Base-by-base conservation (phyloP, 2,888 invertebrate genomes). In the Tenthredo mesomela region DNA sequence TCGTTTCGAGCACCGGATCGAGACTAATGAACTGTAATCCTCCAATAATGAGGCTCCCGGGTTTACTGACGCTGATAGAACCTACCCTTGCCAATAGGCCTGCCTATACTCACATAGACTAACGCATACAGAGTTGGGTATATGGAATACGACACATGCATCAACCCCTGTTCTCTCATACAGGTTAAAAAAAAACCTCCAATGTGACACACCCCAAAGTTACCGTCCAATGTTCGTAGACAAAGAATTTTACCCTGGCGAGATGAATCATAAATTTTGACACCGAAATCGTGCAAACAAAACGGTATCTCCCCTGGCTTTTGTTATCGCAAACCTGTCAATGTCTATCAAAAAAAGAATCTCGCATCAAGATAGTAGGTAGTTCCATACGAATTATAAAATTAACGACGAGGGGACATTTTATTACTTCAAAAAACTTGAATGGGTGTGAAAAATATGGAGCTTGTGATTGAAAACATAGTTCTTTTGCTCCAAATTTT, bases 1-100 rank as follows among this genome's bases (percentile, higher is more conserved):
- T 89, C 89, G 89, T 89, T 89, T 88, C 87, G 89, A 89, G 88
- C 88, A 88, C 87, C 90, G 88, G 88, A 89, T 90, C 88, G 88
- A 88, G 89, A 90, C 91, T 92, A 92, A 92, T 92, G 91, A 92
- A 91, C 90, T 89, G 91, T 92, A 92, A 92, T 92, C 91, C 92
- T 87, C 88, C 90, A 89, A 90, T 91, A 92, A 92, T 90, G 92
- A 92, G 90, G 58, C 84, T 70, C 33, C 65, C 67, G 67, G 82
- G 50, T 82, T 82, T 67, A 67, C 82, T 47, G 67, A 82, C 67
- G 82, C 82, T 82, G 82, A 82, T 82, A 70, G 43, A 82, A 82
- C 67, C 47, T 18, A 70, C 71, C 73, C 73, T 73, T 73, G 43
- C 50, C 37, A 18, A 75, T 73, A 73, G 71, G 58, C 83, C 70